Evolutionary conservation across 2,888 invertebrate genomes (phyloP).

Genomic region (Caenorhabditis imperialis): DNA sequence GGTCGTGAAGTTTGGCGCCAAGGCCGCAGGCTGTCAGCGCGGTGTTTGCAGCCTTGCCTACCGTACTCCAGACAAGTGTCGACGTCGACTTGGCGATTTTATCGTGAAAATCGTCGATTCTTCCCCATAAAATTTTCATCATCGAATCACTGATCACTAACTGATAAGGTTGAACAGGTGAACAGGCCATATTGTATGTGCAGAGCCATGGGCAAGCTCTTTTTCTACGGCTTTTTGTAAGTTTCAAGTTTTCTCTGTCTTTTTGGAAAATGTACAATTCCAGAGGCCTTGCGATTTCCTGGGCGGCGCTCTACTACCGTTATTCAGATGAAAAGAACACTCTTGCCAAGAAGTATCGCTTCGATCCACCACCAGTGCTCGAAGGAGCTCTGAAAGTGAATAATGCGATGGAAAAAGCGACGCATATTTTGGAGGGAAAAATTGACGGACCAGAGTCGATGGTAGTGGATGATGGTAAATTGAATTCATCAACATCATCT

Average conservation of each 20-base stretch:
- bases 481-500: conserved; percentile 1
- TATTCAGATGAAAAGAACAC: conserved; percentile 50
- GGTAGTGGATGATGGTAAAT: conserved; percentile 68
- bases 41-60: conserved; percentile 27
- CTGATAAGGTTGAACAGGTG: no score
- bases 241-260: conserved; percentile 13
- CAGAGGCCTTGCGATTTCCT: conserved; percentile 51
- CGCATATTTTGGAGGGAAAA: conserved; percentile 68
- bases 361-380: conserved; percentile 71
- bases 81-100: no score
- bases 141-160: conserved; percentile 11
- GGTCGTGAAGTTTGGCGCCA: conserved; percentile 23
- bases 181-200: conserved; percentile 37
- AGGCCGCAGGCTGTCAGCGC: conserved; percentile 11
- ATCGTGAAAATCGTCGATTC: no score
- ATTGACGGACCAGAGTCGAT: conserved; percentile 76
- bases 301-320: conserved; percentile 49
- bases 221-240: conserved; percentile 53
- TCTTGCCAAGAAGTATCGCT: conserved; percentile 24
- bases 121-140: conserved; percentile 2
- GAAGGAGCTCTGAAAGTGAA: conserved; percentile 67
- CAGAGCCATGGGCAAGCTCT: conserved; percentile 41
- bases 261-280: conserved; percentile 1
- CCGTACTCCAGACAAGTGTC: conserved; percentile 35
- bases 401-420: conserved; percentile 60